Evolutionary conservation across 2,888 invertebrate genomes (phyloP), one percentile per base, ranked within the genome.

Genomic region (Celastrina argiolus): DNA sequence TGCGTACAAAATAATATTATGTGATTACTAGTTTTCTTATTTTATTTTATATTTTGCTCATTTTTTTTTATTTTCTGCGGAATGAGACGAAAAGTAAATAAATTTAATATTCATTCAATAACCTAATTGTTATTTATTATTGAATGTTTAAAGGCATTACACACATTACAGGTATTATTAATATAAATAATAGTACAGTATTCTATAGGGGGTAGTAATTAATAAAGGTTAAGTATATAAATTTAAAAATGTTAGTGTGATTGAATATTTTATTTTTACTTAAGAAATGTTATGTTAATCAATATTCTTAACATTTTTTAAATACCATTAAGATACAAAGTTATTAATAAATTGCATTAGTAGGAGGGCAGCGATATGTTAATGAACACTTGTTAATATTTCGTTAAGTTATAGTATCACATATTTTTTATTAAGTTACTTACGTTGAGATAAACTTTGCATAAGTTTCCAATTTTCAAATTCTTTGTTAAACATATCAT

Each of bases 301-400:
- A 8, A 10, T n/a, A n/a, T 18, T 3, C 18, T 18, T 45, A 45
- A 18, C 18, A 18, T 45, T 45, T 31, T 45, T 45, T 2, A 16
- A 10, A 16, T 45, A 45, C 1, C 10, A 45, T 45, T 45, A 45
- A 7, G 16, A 18, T 45, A 8, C 14, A 4, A n/a, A 2, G 7
- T 8, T 3, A 8, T 18, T 45, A 18, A 2, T 18, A 45, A 45
- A 45, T 18, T 45, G 8, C 3, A 22, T 51, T 26, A 51, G 22
- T 51, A 51, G 51, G 12, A 51, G 51, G 51, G 51, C 51, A 51
- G 51, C 22, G 51, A 51, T 51, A 51, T 12, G 51, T 51, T 51
- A 51, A 51, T 51, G 51, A 22, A 51, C 51, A 51, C 51, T 22
- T 51, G 51, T 51, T 51, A 51, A 51, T 51, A 51, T 51, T 36